phyloP scores from a whole-genome alignment of 2,888 invertebrate species.

The Dromius quadrimaculatus region DNA sequence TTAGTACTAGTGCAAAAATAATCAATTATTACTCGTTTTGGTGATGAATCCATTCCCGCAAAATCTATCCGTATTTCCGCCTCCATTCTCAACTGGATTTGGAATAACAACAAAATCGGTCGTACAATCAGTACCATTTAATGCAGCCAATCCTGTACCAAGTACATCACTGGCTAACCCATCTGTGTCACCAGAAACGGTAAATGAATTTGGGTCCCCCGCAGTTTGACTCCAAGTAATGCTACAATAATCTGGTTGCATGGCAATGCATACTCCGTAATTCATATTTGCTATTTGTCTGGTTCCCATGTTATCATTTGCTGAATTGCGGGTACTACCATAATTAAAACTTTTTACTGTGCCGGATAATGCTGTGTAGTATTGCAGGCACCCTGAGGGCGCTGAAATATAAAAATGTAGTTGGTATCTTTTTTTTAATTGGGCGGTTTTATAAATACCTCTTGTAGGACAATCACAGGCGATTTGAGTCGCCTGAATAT shows the following conservation, averaged over 20 bases:
- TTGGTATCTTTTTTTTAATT: background rate
- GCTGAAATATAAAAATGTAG: conserved; percentile 67
- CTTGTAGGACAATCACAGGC: conserved; percentile 77
- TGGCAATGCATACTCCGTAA: conserved; percentile 83
- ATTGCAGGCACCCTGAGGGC: conserved; percentile 84
- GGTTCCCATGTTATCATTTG: conserved; percentile 72
- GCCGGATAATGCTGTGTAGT: conserved; percentile 74
- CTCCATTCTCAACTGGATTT: conserved; percentile 70
- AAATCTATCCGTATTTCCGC: conserved; percentile 75
- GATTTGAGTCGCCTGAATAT: conserved; percentile 79
- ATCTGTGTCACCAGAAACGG: conserved; percentile 78
- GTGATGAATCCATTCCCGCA: conserved; percentile 80
- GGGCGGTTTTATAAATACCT: conserved; percentile 68
- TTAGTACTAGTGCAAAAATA: conserved; percentile 54
- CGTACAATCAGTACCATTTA: conserved; percentile 73
- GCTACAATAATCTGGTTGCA: conserved; percentile 78
- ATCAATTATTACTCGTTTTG: conserved; percentile 69
- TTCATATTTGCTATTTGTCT: conserved; percentile 78
- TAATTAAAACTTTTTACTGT: conserved; percentile 83
- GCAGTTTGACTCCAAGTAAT: conserved; percentile 74
- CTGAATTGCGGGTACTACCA: conserved; percentile 73
- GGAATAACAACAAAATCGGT: conserved; percentile 84
- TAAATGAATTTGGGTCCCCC: conserved; percentile 74
- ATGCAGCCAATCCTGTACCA: conserved; percentile 71
- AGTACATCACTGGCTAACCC: conserved; percentile 72